Base-by-base conservation (phyloP, 2,797 vertebrate species). In the Miopithecus talapoin region DNA sequence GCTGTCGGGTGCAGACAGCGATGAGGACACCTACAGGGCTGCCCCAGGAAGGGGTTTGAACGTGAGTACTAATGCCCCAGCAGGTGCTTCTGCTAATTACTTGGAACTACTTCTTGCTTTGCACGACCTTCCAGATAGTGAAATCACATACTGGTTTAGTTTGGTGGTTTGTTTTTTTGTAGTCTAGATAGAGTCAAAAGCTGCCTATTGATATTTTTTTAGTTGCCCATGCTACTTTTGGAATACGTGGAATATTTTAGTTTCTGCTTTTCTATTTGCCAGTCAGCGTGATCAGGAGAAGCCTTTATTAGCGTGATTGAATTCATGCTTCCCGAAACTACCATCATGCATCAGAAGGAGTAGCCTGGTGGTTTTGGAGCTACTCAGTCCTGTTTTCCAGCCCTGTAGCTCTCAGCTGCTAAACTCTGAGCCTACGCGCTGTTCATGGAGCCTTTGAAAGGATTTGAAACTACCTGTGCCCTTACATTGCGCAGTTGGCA, bases 51-150 rank as follows among this genome's bases (percentile, higher is more conserved):
- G 96, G 96, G 98, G 97, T 88, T 94, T 98, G 95, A 98, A 98
- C 87, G 98, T 99, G 98, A 99, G 98, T 99, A 98, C 96, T 98
- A 97, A 97, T 64, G 70, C n/a, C 91, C 95, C 89, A 24, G 70
- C 94, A 93, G 96, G 93, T 7, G 95, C 95, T 84, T 70, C 85
- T 36, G 41, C 94, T 61, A 78, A 78, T 41, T 0, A 9, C 3
- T 13, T 1, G 0, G 36, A 19, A 36, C 87, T 53, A 80, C 87
- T 53, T 85, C 0, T 41, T 19, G 33, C 55, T 79, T 43, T 17
- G 11, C 6, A 1, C 1, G 1, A 3, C 74, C 22, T 78, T 74
- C 81, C 1, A 3, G 24, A 24, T 17, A 13, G 36, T 10, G 59
- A 36, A 19, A 21, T 83, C 4, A 41, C 36, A 30, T 39, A 21